Evolutionary conservation across 1,140 invertebrate genomes (phyloP), one percentile per base, ranked within the genome.

Genomic region (Papilio polyxenes): DNA sequence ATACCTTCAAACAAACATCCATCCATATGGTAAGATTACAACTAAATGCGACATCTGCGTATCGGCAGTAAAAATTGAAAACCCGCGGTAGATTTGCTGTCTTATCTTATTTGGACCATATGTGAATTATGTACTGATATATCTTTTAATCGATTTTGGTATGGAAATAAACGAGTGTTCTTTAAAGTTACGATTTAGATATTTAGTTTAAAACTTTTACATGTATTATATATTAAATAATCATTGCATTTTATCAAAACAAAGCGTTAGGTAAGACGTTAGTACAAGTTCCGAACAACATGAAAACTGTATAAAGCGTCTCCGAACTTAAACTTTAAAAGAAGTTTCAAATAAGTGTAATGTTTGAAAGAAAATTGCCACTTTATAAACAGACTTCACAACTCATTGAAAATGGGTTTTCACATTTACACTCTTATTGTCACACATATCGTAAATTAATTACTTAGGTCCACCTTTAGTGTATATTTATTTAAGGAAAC

Each of bases 301-400:
- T 62, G 59, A 62, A 62, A 62, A 62, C 59, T 62, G n/a, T 62
- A 62, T 20, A 62, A 59, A 59, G 56, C 6, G 59, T 62, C 59
- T 62, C 59, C 17, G 59, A 62, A 23, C 59, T 62, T 20, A 62
- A 62, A 62, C n/a, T 62, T 20, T 62, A 62, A 62, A 62, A 62
- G n/a, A 62, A 62, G 59, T 20, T 62, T 62, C 59, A 23, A 62
- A 62, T 62, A 62, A 62, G 59, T 62, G 59, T 62, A 20, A 20
- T 62, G 59, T 62, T 62, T 62, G 9, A 62, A 62, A 62, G 59
- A 62, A 62, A 62, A 62, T 62, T 17, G 17, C 20, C 17, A 62
- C 59, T 20, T 59, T 59, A n/a, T 59, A 59, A n/a, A 59, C 15
- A n/a, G 11, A 59, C 56, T 53, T 53, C 4, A 56, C 53, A 56